A percentile compares a stretch with the other conserved stretches of the same genome.
Evolutionary conservation across 2,113 vertebrate species (phyloP).

Genomic region (Strix aluco): DNA sequence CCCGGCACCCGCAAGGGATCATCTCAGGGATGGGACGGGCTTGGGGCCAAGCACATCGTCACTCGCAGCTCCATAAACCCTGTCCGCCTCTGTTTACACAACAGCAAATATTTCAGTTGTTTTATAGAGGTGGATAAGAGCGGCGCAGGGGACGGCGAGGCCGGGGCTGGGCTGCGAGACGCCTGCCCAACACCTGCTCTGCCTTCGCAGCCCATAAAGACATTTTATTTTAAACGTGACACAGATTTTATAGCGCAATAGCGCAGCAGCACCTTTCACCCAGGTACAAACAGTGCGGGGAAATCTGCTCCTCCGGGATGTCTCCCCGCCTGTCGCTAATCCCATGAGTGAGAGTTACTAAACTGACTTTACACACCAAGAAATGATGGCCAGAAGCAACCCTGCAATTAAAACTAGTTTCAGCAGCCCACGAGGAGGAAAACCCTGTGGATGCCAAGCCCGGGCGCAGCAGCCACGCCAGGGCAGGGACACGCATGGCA

Average conservation of each 20-base stretch:
- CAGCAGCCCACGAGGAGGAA: not conserved
- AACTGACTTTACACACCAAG: not conserved
- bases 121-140: conserved; percentile 39
- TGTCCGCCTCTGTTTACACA: conserved; percentile 26
- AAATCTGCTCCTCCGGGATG: not conserved
- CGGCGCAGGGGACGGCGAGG: not conserved
- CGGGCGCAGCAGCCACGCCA: rapidly evolving
- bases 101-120: conserved; percentile 43
- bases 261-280: not conserved
- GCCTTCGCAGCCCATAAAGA: not conserved
- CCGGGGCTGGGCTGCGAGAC: not conserved
- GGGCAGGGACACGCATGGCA: not conserved
- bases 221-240: not conserved
- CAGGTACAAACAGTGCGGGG: not conserved
- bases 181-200: conserved; percentile 16
- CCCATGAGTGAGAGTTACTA: not conserved
- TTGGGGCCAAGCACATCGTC: not conserved
- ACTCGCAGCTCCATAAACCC: not conserved
- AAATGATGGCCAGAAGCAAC: conserved; percentile 21
- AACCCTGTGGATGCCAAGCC: rapidly evolving
- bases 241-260: conserved; percentile 1
- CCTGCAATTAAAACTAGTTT: conserved; percentile 20
- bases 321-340: not conserved
- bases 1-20: not conserved
- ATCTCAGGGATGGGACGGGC: not conserved